phyloP scores from a whole-genome alignment of 2,113 vertebrate species.

The Aptenodytes forsteri region DNA sequence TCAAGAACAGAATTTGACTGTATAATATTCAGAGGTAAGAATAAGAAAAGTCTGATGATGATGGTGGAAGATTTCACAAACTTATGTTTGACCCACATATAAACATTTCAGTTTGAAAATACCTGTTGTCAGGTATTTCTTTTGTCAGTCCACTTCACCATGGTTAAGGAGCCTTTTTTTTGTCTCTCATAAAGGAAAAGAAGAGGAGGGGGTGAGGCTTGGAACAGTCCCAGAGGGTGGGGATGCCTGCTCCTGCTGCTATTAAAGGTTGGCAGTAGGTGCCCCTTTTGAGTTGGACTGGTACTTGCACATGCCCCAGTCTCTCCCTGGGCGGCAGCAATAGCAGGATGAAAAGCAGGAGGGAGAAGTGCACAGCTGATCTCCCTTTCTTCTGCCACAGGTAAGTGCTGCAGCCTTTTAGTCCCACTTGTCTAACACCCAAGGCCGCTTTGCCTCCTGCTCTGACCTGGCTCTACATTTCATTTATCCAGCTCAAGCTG shows the following conservation, averaged over 20 bases:
- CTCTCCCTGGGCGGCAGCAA: not conserved
- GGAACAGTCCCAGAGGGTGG: not conserved
- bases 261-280: not conserved
- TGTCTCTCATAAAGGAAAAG: rapidly evolving
- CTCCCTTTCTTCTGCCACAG: not conserved
- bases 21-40: not conserved
- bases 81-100: not conserved
- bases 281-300: not conserved
- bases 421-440: not conserved
- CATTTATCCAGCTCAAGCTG: not conserved
- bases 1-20: not conserved
- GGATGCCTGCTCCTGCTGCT: not conserved
- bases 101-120: not conserved
- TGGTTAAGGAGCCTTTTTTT: not conserved
- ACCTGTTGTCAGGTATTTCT: not conserved
- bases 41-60: not conserved
- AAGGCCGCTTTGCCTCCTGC: not conserved
- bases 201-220: not conserved
- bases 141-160: not conserved
- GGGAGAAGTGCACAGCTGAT: not conserved
- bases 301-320: not conserved
- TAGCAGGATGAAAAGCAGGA: not conserved
- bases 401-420: not conserved
- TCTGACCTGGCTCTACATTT: not conserved
- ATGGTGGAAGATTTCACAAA: not conserved